Conservation (phyloP, 2,113 vertebrate species). For the Rattus rattus region DNA sequence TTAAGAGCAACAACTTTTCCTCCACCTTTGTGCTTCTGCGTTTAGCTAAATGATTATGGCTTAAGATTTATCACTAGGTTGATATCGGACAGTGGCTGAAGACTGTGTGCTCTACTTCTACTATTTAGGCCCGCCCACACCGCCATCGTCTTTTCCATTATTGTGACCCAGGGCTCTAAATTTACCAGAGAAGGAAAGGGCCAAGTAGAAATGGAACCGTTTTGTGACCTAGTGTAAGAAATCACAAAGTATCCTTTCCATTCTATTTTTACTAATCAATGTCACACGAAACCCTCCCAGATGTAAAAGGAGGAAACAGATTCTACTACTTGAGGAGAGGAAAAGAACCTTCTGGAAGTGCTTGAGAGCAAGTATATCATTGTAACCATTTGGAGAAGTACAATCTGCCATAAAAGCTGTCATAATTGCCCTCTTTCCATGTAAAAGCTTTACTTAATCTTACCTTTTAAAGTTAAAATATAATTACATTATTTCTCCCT, state of each 20-base stretch:
- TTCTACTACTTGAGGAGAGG: background rate
- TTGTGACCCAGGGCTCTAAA: background rate
- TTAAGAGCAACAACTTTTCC: background rate
- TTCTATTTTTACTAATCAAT: background rate
- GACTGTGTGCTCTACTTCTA: too few species aligned
- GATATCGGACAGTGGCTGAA: background rate
- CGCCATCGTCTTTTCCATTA: background rate
- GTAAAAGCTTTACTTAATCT: background rate
- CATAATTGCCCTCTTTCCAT: background rate
- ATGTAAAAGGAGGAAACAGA: background rate
- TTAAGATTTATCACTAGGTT: background rate
- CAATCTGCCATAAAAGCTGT: constrained; percentile 26
- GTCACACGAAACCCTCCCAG: background rate
- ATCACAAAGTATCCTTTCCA: background rate
- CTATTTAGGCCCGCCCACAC: background rate
- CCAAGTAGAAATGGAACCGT: background rate
- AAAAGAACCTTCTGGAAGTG: background rate
- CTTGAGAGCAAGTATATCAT: background rate
- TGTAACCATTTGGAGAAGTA: background rate
- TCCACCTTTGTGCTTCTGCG: background rate
- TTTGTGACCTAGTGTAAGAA: background rate
- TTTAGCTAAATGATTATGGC: background rate
- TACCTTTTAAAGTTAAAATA: background rate
- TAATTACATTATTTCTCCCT: background rate
- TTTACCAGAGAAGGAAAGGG: background rate